Conservation (phyloP, 2,113 vertebrate genomes). For the Ia io region DNA sequence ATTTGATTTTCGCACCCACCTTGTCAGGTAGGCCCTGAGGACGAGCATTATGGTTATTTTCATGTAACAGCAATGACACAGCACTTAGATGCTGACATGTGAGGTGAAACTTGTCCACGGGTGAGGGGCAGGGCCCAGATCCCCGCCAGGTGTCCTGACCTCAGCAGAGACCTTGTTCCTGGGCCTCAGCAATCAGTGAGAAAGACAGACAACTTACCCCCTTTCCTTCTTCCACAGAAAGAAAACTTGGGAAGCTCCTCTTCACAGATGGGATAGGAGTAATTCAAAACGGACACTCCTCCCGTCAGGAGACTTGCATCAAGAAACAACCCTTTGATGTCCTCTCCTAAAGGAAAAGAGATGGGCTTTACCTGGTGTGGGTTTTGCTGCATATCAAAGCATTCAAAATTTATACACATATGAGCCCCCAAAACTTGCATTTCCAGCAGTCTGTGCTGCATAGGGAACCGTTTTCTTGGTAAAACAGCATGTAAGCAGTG, state of each 20-base stretch:
- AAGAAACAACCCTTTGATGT: conserved; percentile 70
- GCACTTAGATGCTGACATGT: too few relatives aligned
- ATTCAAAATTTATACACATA: not conserved
- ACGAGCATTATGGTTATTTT: not conserved
- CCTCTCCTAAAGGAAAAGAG: conserved; percentile 72
- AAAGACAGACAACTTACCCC: conserved; percentile 79
- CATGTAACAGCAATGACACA: not conserved
- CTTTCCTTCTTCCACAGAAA: conserved; percentile 85
- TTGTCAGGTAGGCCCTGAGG: not conserved
- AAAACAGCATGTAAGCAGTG: not conserved
- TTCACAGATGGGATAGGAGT: conserved; percentile 74
- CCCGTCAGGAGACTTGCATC: conserved; percentile 57
- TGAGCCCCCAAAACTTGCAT: not conserved
- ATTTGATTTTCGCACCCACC: not conserved
- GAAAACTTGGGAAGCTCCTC: conserved; percentile 52
- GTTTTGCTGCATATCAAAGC: not conserved
- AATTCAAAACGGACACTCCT: conserved; percentile 58
- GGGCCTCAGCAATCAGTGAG: not conserved
- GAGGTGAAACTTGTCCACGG: not conserved
- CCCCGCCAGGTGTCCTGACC: not conserved
- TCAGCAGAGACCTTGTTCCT: fast-evolving
- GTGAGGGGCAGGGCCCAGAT: fast-evolving
- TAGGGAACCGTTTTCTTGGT: not conserved
- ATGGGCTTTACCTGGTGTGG: not conserved
- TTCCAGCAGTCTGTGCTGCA: not conserved